phyloP scores from a whole-genome alignment of 2,113 vertebrate species.

The Perca schrenkii region DNA sequence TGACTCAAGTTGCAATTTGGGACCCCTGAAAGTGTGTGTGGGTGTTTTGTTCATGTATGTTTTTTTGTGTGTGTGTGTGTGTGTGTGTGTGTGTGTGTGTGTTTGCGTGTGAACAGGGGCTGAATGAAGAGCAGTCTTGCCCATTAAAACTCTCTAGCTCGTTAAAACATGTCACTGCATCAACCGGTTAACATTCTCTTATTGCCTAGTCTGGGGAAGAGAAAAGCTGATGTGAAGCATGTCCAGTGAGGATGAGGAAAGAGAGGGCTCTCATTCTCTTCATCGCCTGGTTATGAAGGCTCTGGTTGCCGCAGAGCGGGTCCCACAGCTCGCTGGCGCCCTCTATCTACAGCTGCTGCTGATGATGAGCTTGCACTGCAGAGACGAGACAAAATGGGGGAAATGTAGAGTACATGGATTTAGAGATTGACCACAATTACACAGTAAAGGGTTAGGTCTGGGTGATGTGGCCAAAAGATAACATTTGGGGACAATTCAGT shows the following conservation, averaged over 20 bases:
- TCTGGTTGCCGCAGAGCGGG: slow-evolving; percentile 60
- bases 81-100: slow-evolving; percentile 5
- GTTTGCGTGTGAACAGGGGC: slow-evolving; percentile 19
- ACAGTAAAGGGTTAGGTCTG: neutral
- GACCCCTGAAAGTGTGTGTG: slow-evolving; percentile 82
- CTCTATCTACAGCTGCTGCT: slow-evolving; percentile 96
- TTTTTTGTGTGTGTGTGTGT: slow-evolving; percentile 11
- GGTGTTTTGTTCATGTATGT: slow-evolving; percentile 12
- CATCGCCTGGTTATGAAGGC: slow-evolving; percentile 67
- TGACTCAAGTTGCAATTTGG: slow-evolving; percentile 81
- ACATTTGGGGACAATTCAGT: neutral
- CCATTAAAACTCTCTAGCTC: slow-evolving; percentile 73
- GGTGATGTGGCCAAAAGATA: neutral
- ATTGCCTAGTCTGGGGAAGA: slow-evolving; percentile 89
- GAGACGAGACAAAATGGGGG: slow-evolving; percentile 53
- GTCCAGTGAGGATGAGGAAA: slow-evolving; percentile 68
- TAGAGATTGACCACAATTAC: neutral
- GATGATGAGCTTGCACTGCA: slow-evolving; percentile 97
- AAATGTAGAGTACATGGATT: neutral
- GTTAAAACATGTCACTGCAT: slow-evolving; percentile 90
- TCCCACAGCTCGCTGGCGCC: slow-evolving; percentile 83
- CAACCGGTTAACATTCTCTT: slow-evolving; percentile 96
- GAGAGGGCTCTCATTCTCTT: slow-evolving; percentile 86
- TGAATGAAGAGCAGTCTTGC: slow-evolving; percentile 69
- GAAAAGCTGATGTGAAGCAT: slow-evolving; percentile 73